These are phyloP conservation scores for Nasonia oneida DNA, from an alignment of 2,888 invertebrate genomes.

Conservation along the genomic window DNA sequence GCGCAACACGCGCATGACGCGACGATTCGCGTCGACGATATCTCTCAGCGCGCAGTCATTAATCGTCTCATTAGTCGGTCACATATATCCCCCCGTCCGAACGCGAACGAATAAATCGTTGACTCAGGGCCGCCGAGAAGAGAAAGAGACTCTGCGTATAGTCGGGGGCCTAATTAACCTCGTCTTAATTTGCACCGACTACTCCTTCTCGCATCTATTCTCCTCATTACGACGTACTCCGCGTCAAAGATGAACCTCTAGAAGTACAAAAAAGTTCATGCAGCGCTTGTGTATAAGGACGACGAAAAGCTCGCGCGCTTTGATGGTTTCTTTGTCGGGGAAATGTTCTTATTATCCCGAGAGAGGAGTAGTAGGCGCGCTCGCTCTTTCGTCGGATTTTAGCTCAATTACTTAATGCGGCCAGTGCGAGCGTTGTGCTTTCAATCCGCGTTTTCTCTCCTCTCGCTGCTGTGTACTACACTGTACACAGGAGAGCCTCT, in stretches of 20 bases:
- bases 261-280: not conserved
- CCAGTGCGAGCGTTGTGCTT: constrained; percentile 3
- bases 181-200: constrained; percentile 9
- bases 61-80: constrained; percentile 49
- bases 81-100: not conserved
- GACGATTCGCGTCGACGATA: not conserved
- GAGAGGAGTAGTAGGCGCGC: not conserved
- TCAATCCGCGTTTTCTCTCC: not conserved
- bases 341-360: constrained; percentile 44
- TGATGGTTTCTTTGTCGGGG: not conserved
- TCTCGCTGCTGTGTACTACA: not conserved
- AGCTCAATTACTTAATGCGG: constrained; percentile 53
- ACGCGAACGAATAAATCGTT: constrained; percentile 36
- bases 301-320: constrained; percentile 1
- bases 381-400: constrained; percentile 27
- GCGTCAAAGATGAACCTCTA: not conserved
- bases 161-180: constrained; percentile 21
- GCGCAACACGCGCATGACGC: not conserved
- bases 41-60: not conserved
- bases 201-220: constrained; percentile 7
- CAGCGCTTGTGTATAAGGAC: not conserved
- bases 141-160: not conserved
- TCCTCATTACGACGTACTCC: not conserved
- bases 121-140: not conserved
- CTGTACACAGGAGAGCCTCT: not conserved